A percentile compares a stretch with the other conserved stretches of the same genome.
Conservation (phyloP, 1,140 invertebrate genomes). For the Chelonus insularis region DNA sequence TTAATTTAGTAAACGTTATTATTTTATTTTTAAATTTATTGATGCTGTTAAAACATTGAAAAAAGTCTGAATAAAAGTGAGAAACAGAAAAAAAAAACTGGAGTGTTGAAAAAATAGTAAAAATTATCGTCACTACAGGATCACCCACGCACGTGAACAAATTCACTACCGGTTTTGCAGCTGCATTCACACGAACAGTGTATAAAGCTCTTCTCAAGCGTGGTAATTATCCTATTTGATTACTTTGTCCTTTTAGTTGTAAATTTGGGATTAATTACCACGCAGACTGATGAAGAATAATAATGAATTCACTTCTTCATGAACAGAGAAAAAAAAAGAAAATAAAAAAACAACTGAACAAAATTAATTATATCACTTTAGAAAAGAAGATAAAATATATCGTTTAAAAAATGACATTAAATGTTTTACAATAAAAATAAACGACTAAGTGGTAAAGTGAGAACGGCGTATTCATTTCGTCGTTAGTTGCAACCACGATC, state of each 20-base stretch:
- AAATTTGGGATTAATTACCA: slow-evolving; percentile 2
- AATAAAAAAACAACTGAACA: background rate
- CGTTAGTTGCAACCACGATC: too few species aligned
- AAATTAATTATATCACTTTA: too few species aligned
- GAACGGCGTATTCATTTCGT: slow-evolving; percentile 17
- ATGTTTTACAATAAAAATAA: slow-evolving; percentile 40
- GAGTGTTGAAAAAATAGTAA: background rate
- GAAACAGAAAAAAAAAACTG: background rate
- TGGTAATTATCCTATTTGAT: slow-evolving; percentile 14
- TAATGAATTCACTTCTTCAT: background rate
- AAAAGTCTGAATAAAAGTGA: background rate
- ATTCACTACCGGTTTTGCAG: slow-evolving; percentile 34
- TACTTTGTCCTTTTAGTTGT: slow-evolving; percentile 2
- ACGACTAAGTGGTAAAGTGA: slow-evolving; percentile 34
- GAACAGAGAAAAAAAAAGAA: background rate
- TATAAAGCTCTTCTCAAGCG: background rate
- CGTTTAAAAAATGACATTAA: slow-evolving; percentile 38
- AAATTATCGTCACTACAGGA: slow-evolving; percentile 17
- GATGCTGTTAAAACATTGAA: background rate
- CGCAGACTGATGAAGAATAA: slow-evolving; percentile 4
- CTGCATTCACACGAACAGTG: slow-evolving; percentile 26
- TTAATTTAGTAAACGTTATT: too few species aligned
- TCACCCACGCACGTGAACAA: slow-evolving; percentile 26
- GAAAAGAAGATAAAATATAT: too few species aligned
- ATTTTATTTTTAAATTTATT: slow-evolving; percentile 4